Base-by-base conservation (phyloP, 2,888 invertebrate species). In the Brachyopa scutellaris region DNA sequence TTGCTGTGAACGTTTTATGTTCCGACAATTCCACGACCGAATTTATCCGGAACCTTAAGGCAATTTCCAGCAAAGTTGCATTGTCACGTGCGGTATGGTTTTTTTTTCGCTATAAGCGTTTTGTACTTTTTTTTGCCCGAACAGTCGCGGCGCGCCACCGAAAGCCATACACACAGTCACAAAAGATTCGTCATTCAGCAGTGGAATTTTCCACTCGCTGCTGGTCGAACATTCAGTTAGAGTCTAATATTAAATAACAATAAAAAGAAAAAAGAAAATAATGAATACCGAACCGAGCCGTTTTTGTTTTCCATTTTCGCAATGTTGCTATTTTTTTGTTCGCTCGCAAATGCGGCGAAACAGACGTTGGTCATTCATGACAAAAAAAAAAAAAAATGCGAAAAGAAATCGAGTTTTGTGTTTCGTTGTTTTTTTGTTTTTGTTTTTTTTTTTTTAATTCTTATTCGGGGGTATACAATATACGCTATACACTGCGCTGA, bases 151-250 rank as follows among this genome's bases (percentile, higher is more conserved):
- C 57, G 49, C 49, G 38, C 19, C 55, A 55, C 55, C 53, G 45
- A 26, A 51, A 42, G 47, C 40, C 64, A 55, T 26, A 5, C 62
- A 66, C 33, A 74, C n/a, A n/a, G n/a, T n/a, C n/a, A n/a, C 73
- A 73, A 33, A 53, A 66, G 74, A 66, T 29, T 51, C 74, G 26
- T 47, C 74, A 74, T 66, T 66, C 57, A 49, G 57, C 42, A 74
- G 51, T 74, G 74, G 74, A 74, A 74, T 59, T 74, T 74, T 74
- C 74, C 74, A 74, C 66, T 74, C 57, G 57, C 49, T 64, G n/a
- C 55, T 47, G 11, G 62, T 53, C 53, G 23, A 33, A 64, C 62
- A 45, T 42, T 36, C 26, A 29, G 8, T 11, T 8, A 17, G 64
- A 42, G 36, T 74, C 74, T 74, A 74, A 74, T 66, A 74, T 74